Percentiles rank a stretch among this genome's conserved stretches.
These are phyloP conservation scores for Leptinotarsa tumamoca DNA, from an alignment of 2,888 invertebrate genomes.

Conservation along the genomic window DNA sequence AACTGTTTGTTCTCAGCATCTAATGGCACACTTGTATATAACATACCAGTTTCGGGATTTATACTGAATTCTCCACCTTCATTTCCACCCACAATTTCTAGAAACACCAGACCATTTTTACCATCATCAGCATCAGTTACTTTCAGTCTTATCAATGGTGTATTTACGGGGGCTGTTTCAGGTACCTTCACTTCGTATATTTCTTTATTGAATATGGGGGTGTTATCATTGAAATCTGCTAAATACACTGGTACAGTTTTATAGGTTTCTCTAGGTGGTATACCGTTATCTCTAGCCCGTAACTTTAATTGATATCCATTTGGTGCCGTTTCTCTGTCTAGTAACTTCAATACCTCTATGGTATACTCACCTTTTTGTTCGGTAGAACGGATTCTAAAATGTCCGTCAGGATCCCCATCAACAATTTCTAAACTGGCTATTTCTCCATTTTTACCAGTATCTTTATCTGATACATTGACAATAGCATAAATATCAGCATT, in stretches of 20 bases:
- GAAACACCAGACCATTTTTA: constrained; percentile 81
- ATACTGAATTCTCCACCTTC: constrained; percentile 89
- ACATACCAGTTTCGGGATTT: constrained; percentile 88
- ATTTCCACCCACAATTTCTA: constrained; percentile 93
- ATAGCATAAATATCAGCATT: constrained; percentile 91
- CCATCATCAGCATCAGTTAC: constrained; percentile 89
- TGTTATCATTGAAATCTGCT: constrained; percentile 85
- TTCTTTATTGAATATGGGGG: constrained; percentile 88
- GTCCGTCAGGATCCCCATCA: constrained; percentile 90
- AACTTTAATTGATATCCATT: constrained; percentile 90
- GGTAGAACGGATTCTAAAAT: constrained; percentile 81
- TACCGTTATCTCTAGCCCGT: constrained; percentile 85
- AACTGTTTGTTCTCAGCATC: constrained; percentile 88
- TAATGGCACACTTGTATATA: constrained; percentile 83
- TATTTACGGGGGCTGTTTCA: constrained; percentile 90
- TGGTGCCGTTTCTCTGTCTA: constrained; percentile 83
- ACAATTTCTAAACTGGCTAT: constrained; percentile 86
- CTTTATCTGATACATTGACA: constrained; percentile 85
- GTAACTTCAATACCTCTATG: constrained; percentile 80
- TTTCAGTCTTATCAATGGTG: constrained; percentile 88
- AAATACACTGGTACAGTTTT: constrained; percentile 85
- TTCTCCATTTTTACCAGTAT: constrained; percentile 86
- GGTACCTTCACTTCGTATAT: constrained; percentile 88
- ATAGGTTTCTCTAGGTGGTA: constrained; percentile 81
- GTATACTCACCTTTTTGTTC: constrained; percentile 78